phyloP scores from a whole-genome alignment of 1,140 invertebrate genomes.

The Apis dorsata region DNA sequence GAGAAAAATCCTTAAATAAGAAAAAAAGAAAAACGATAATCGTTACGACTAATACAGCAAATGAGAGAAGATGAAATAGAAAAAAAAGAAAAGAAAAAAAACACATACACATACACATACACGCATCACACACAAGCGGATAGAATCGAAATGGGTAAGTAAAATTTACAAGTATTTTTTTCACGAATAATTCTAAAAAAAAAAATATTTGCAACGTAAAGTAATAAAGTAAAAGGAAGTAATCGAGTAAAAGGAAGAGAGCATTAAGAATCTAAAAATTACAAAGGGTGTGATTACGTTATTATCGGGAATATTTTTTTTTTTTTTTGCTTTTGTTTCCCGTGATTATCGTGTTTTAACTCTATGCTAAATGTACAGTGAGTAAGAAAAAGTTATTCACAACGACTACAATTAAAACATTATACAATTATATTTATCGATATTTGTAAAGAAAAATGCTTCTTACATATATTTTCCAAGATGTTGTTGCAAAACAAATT shows the following conservation, averaged over 20 bases:
- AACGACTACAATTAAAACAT: too few relatives aligned
- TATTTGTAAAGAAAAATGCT: too few relatives aligned
- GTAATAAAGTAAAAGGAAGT: not conserved
- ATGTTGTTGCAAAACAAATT: too few relatives aligned
- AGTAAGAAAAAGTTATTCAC: too few relatives aligned
- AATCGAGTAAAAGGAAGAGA: constrained; percentile 1
- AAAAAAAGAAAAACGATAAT: not conserved
- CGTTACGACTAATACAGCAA: not conserved
- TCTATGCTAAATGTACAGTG: constrained; percentile 36
- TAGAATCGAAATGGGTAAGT: not conserved
- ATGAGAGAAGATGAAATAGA: not conserved
- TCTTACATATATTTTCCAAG: too few relatives aligned
- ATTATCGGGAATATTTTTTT: not conserved
- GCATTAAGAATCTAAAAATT: constrained; percentile 8
- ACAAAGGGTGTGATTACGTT: constrained; percentile 9
- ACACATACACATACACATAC: too few relatives aligned
- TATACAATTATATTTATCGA: too few relatives aligned
- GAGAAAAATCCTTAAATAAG: not conserved
- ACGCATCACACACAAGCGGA: too few relatives aligned
- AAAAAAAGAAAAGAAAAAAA: not conserved
- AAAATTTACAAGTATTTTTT: not conserved
- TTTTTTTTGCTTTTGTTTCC: not conserved
- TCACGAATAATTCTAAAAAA: not conserved
- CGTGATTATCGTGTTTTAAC: constrained; percentile 16
- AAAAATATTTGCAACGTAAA: constrained; percentile 3